Base-by-base conservation (phyloP, 2,797 vertebrate genomes). In the Pipistrellus pipistrellus region DNA sequence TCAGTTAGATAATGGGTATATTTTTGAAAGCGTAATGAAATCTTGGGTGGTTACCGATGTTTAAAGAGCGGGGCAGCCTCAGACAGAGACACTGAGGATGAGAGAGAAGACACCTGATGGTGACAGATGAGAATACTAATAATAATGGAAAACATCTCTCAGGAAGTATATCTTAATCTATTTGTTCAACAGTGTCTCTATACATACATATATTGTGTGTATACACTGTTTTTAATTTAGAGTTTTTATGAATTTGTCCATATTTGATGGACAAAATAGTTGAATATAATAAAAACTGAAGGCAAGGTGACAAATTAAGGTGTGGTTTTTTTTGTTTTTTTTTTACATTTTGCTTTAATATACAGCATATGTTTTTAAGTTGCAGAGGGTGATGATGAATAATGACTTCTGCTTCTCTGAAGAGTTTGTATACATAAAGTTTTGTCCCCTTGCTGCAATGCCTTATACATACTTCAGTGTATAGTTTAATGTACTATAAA, bases 391-490 rank as follows among this genome's bases (percentile, higher is more conserved):
- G n/a, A 53, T 8, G 15, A 27, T 59, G 2, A 72, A 18, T 69
- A 85, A 90, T 80, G 0, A 11, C 1, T 68, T 93, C 0, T 93
- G 69, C 96, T 93, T 85, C 15, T 97, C 27, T 92, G 7, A 94
- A 12, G 66, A 66, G 20, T 38, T 35, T 90, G 64, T 96, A 91
- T 30, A 57, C 18, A 0, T 95, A 82, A 90, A 93, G 0, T 14
- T 77, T 95, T 93, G 12, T 87, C 18, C 71, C 10, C n/a, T 18
- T 94, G 32, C 93, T 87, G 25, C 21, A 95, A 57, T 44, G 20
- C 2, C 3, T 95, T 95, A 85, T 69, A 94, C 93, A 94, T 73
- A 46, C 80, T 96, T 96, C 59, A 62, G 17, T 85, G 91, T 55
- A 59, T 95, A 38, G 0, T 59, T 48, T 96, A 88, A 88, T 72